Conservation (phyloP, 1,140 invertebrate genomes). For the Steinernema feltiae region DNA sequence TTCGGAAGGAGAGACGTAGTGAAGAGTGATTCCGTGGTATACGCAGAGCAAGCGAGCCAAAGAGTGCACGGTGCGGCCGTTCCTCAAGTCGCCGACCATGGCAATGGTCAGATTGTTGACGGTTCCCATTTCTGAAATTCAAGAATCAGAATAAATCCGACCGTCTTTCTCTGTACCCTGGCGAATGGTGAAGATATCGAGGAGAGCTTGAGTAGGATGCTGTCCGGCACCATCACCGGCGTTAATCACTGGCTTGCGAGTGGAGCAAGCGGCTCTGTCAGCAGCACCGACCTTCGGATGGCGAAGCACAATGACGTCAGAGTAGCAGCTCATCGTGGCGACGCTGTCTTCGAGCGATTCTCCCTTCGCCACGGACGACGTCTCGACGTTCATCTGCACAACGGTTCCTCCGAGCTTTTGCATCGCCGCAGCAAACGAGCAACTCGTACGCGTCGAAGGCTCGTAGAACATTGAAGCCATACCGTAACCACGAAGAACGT, state of each 20-base stretch:
- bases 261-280: slow-evolving; percentile 37
- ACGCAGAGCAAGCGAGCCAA: slow-evolving; percentile 72
- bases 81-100: slow-evolving; percentile 85
- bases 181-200: slow-evolving; percentile 95
- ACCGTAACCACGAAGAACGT: slow-evolving; percentile 70
- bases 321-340: slow-evolving; percentile 65
- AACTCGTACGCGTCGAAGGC: slow-evolving; percentile 86
- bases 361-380: slow-evolving; percentile 90
- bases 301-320: slow-evolving; percentile 84
- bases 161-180: slow-evolving; percentile 62
- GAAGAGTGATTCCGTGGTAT: slow-evolving; percentile 66
- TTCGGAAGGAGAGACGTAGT: slow-evolving; percentile 79
- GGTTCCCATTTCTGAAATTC: slow-evolving; percentile 77
- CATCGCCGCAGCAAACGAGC: slow-evolving; percentile 93
- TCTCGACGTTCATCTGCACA: slow-evolving; percentile 77
- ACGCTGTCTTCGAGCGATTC: slow-evolving; percentile 78
- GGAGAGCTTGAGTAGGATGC: slow-evolving; percentile 92
- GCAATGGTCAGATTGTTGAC: slow-evolving; percentile 83
- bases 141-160: background rate
- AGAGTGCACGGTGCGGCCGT: slow-evolving; percentile 96
- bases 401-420: slow-evolving; percentile 84
- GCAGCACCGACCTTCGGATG: slow-evolving; percentile 89
- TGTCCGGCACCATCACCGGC: slow-evolving; percentile 96
- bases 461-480: slow-evolving; percentile 96
- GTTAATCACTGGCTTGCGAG: slow-evolving; percentile 72